Base-by-base conservation (phyloP, 1,140 invertebrate genomes). In the Drosophila ercepeae region DNA sequence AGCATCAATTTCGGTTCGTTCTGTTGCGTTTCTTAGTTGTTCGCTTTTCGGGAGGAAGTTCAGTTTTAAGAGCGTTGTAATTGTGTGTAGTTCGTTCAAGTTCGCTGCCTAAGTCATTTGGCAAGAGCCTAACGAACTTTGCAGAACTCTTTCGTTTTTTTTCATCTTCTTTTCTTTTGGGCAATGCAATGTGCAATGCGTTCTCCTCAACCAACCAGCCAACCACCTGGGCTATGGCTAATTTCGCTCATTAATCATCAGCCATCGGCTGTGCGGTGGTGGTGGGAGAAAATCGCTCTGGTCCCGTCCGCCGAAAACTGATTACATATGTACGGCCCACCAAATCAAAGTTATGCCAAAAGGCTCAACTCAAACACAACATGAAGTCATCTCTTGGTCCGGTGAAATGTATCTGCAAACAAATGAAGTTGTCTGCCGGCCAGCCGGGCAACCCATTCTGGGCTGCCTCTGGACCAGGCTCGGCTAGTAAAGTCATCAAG, bases 211-310 rank as follows among this genome's bases (percentile, higher is more conserved):
- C 27, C 27, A 7, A 36, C n/a, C n/a, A n/a, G 11, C 34, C 25
- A 14, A 7, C 25, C 55, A 63, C 61, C 58, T 75, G 72, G 75
- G 52, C 54, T 39, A 13, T 2, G 36, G 54, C 82, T 88, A 88
- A 88, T 88, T 88, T 88, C 77, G 82, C 78, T 81, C 82, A 82
- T 88, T 88, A 88, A 88, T 88, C 82, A 88, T 89, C 48, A 45
- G 36, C 29, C 32, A 48, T 36, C 23, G 57, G 21, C 11, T 18
- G n/a, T n/a, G 65, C 50, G 21, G 59, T 16, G 39, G 29, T 32
- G 23, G 29, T 55, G 44, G 52, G 44, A 58, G 42, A 55, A 68
- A 69, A 64, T 64, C 60, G 59, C 44, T 65, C 29, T 32, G 44
- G 6, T 29, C 23, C 25, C 5, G 46, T 27, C 11, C 27, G 59